Evolutionary conservation across 2,797 vertebrate species (phyloP), one percentile per base, ranked within the genome.

Genomic region (Hafferia zeledoni): DNA sequence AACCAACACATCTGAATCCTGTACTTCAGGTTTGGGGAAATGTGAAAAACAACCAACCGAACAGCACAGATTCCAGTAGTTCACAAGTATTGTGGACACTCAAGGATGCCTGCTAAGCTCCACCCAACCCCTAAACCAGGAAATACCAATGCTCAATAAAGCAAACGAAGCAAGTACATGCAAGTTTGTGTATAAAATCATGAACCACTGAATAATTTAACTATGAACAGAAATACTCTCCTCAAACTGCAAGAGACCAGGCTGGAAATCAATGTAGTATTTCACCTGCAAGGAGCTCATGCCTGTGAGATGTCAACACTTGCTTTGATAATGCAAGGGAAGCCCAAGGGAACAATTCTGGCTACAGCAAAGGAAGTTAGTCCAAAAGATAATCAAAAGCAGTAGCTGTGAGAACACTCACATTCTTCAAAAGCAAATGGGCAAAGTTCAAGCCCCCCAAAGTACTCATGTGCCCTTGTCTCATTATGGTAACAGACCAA

Each of bases 381-480:
- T 74, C 94, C 64, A 91, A 61, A 82, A 75, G 31, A 71, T 43
- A 86, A 82, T 35, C 55, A 75, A 84, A 95, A 89, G 50, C 69
- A 79, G 25, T 31, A 78, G 65, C 70, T 87, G 57, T 71, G 28
- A 93, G 15, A 93, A 94, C 37, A 85, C 17, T 22, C 76, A 81
- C 44, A 33, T 79, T 78, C 60, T 79, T 37, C 37, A 79, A 92
- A 94, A 83, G 31, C 41, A 91, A 91, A 63, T 1, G 2, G 55
- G 65, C 44, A 71, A 93, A 90, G 78, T 81, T 93, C 72, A 89
- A 83, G 57, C 59, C 61, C 61, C 89, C 31, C 24, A 20, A 72
- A 92, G 57, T 31, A 53, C 44, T 74, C 43, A 2, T 31, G n/a
- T 44, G 47, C 50, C 83, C 60, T 60, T 53, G 77, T 53, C 69